Percentiles rank a stretch among this genome's conserved stretches.
These are phyloP conservation scores for Rhopilema esculentum DNA, from an alignment of 30 jellyfish, hydroid and myxozoan species.

Conservation along the genomic window DNA sequence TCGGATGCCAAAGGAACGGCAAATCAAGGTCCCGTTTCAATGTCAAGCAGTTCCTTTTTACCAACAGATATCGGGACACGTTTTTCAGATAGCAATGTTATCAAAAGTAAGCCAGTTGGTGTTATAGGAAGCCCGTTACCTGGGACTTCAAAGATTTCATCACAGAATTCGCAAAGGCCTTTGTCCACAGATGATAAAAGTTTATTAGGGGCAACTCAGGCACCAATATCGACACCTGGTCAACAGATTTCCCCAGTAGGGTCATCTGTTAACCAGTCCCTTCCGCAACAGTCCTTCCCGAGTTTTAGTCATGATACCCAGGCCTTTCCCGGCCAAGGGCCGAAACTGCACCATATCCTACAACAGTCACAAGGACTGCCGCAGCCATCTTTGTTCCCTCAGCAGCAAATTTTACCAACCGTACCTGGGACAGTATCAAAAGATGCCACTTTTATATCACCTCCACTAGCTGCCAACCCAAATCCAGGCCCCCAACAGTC, in stretches of 20 bases:
- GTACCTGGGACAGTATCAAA: conserved; percentile 24
- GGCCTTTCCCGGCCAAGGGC: conserved; percentile 19
- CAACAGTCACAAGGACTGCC: conserved; percentile 45
- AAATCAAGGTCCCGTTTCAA: not conserved
- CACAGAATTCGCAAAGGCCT: conserved; percentile 15
- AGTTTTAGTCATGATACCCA: conserved; percentile 24
- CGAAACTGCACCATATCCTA: conserved; percentile 54
- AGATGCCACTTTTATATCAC: conserved; percentile 36
- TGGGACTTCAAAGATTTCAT: conserved; percentile 2
- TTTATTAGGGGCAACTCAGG: conserved; percentile 7
- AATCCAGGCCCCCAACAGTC: conserved; percentile 85
- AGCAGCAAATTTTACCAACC: conserved; percentile 17
- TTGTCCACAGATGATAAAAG: conserved; percentile 13
- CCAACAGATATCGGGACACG: conserved; percentile 22
- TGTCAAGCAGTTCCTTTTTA: conserved; percentile 1
- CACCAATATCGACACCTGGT: conserved; percentile 13
- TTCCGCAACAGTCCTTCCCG: conserved; percentile 6
- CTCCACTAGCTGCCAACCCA: conserved; percentile 26
- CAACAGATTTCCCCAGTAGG: conserved; percentile 4
- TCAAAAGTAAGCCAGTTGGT: conserved; percentile 49
- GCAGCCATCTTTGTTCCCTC: conserved; percentile 30
- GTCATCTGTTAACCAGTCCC: not conserved
- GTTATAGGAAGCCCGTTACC: conserved; percentile 59
- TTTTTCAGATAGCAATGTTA: conserved; percentile 15
- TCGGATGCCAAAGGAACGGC: not conserved